Evolutionary conservation across 2,113 vertebrate species (phyloP).

Genomic region (pig (Sus scrofa)): DNA sequence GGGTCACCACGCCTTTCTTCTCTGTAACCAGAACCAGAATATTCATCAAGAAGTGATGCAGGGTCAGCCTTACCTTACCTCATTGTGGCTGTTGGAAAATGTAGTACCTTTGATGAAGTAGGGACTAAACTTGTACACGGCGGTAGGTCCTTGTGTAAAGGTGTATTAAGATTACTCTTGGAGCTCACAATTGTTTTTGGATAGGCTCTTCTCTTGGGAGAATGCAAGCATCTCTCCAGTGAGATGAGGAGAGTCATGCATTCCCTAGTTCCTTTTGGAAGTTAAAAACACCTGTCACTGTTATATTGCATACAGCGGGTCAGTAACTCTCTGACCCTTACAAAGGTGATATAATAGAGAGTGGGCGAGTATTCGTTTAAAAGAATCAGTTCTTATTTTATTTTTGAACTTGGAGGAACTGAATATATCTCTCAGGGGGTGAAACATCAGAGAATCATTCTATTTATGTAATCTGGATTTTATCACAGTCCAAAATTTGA

Average conservation of each 20-base stretch:
- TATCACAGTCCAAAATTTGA: background rate
- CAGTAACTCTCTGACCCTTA: background rate
- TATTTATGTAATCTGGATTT: slow-evolving; percentile 44
- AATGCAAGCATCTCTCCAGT: background rate
- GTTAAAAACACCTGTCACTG: background rate
- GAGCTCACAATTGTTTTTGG: background rate
- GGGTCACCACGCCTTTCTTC: background rate
- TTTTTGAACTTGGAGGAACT: slow-evolving; percentile 41
- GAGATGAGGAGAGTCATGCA: background rate
- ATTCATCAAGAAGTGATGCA: background rate
- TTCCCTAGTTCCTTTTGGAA: background rate
- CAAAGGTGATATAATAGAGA: background rate
- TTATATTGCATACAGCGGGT: background rate
- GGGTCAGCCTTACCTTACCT: background rate
- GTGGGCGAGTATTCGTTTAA: slow-evolving; percentile 40
- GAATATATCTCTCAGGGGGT: background rate
- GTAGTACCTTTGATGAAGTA: background rate
- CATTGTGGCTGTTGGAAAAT: background rate
- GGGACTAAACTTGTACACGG: background rate
- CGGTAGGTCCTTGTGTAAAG: background rate
- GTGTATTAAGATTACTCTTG: background rate
- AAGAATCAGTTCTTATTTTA: background rate
- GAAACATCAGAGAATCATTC: background rate
- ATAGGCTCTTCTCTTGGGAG: background rate
- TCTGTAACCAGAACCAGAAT: background rate